These are phyloP conservation scores for Acropora tenuis DNA, from an alignment of 64 coral and sea anemone species.

Conservation along the genomic window DNA sequence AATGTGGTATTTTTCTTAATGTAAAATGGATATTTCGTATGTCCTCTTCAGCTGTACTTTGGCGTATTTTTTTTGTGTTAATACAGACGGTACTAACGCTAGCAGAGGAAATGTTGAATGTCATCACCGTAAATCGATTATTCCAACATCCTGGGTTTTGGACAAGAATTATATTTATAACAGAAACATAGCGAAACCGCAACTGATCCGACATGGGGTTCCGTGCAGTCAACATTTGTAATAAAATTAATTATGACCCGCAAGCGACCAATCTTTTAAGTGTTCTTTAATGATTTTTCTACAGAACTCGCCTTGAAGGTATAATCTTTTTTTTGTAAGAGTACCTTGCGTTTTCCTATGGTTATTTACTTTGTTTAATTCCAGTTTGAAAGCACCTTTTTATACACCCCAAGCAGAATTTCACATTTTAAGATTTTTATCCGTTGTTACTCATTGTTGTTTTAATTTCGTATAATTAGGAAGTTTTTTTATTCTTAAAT, in stretches of 20 bases:
- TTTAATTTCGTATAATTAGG: background rate
- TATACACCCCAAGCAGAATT: background rate
- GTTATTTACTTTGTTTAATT: too few species aligned
- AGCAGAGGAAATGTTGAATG: conserved; percentile 13
- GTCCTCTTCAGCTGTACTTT: background rate
- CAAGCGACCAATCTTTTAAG: background rate
- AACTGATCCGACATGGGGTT: conserved; percentile 7
- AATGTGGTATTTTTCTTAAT: background rate
- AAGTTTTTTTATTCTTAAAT: background rate
- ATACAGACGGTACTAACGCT: background rate
- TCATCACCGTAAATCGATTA: conserved; percentile 29
- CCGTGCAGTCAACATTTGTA: conserved; percentile 5
- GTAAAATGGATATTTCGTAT: background rate
- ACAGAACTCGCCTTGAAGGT: too few species aligned
- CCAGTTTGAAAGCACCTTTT: too few species aligned
- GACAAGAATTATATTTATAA: conserved; percentile 15
- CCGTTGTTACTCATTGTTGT: background rate
- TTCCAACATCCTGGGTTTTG: conserved; percentile 28
- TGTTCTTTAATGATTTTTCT: background rate
- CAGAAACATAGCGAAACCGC: conserved; percentile 27
- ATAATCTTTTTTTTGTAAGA: too few species aligned
- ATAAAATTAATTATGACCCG: background rate
- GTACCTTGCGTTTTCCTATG: too few species aligned
- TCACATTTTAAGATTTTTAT: background rate
- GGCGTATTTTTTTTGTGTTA: background rate